phyloP scores from a whole-genome alignment of 2,888 invertebrate genomes.

The Dicyrtomina minuta region DNA sequence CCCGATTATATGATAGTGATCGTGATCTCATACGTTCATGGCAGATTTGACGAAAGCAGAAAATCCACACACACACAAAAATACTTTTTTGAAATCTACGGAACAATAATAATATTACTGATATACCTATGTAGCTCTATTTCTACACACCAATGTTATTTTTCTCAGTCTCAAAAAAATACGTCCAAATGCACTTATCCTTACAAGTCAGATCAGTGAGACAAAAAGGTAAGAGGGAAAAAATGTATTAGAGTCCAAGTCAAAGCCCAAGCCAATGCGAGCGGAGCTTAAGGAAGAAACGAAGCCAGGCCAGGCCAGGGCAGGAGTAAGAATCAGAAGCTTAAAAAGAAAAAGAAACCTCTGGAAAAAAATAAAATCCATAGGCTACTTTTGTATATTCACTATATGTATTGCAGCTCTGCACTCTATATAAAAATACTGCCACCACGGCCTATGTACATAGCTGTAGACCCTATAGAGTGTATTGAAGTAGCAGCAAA shows the following conservation, averaged over 20 bases:
- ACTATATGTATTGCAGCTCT: background rate
- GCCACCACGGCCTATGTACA: too few species aligned
- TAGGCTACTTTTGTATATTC: background rate
- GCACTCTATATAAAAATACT: too few species aligned
- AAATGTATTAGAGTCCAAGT: background rate
- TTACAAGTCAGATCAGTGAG: background rate
- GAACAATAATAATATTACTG: too few species aligned
- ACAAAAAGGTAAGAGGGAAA: slow-evolving; percentile 1
- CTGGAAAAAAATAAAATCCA: background rate
- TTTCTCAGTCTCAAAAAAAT: background rate
- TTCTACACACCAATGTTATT: background rate
- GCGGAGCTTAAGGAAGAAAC: background rate
- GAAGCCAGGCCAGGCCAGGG: too few species aligned
- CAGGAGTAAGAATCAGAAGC: background rate
- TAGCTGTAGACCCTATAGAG: too few species aligned
- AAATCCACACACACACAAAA: too few species aligned
- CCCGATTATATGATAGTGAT: too few species aligned
- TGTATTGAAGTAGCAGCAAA: background rate
- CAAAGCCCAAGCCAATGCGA: background rate
- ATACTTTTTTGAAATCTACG: too few species aligned
- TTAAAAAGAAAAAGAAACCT: background rate
- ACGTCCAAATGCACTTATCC: background rate
- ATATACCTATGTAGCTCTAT: background rate
- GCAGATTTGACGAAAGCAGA: too few species aligned
- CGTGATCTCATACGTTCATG: too few species aligned